Evolutionary conservation across 2,113 vertebrate species (phyloP).

Genomic region (Empidonax alnorum): DNA sequence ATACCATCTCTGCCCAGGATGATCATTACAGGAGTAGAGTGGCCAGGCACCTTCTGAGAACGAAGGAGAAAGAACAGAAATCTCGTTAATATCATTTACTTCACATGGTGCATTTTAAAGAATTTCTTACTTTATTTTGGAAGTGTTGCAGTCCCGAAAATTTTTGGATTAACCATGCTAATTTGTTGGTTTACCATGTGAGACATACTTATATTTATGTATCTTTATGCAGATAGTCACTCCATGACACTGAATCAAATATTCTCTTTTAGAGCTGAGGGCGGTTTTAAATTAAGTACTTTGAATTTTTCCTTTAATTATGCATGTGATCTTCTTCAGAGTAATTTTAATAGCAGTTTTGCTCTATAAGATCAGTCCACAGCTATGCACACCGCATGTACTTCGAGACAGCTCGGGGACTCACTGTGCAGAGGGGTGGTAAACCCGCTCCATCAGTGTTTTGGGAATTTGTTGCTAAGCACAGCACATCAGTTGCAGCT

Average conservation of each 20-base stretch:
- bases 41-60: not conserved
- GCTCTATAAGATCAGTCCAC: not conserved
- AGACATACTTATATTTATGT: not conserved
- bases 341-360: not conserved
- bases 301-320: not conserved
- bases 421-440: not conserved
- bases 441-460: not conserved
- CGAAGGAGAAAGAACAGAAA: not conserved
- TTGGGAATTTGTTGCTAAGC: not conserved
- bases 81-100: not conserved
- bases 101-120: not conserved
- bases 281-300: not conserved
- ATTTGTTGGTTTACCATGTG: not conserved
- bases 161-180: not conserved
- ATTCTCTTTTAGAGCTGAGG: not conserved
- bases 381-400: not conserved
- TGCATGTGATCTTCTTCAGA: not conserved
- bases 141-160: not conserved
- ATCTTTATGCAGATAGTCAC: not conserved
- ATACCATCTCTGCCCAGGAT: not conserved
- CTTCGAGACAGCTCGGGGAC: not conserved
- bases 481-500: not conserved
- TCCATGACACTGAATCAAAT: not conserved
- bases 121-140: not conserved
- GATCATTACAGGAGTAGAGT: not conserved